Evolutionary conservation across 1,140 invertebrate species (phyloP).

Genomic region (Neelides sp.): DNA sequence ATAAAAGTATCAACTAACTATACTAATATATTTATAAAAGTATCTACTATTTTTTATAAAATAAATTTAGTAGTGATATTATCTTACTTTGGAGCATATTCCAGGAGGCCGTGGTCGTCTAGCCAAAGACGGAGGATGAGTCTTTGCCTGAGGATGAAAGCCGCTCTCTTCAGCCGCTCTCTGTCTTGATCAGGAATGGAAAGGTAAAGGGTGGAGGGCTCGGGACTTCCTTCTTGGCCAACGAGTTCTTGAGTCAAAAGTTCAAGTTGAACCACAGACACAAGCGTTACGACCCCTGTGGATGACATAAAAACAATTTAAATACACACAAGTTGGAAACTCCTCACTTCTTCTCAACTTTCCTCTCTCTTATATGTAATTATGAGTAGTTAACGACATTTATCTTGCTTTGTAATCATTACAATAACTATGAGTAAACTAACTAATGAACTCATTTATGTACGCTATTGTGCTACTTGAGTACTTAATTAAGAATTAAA

Average conservation of each 20-base stretch:
- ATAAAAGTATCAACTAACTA: too few species aligned
- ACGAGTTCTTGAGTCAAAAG: conserved; percentile 43
- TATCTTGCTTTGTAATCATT: not conserved
- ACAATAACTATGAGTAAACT: not conserved
- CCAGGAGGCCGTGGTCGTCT: conserved; percentile 54
- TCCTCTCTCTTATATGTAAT: not conserved
- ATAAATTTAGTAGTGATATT: too few species aligned
- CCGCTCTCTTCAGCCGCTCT: conserved; percentile 59
- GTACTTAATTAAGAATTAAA: too few species aligned
- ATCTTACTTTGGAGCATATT: conserved; percentile 56
- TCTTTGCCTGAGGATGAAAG: conserved; percentile 59
- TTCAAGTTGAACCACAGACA: conserved; percentile 33
- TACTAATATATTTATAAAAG: too few species aligned
- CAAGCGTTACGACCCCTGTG: conserved; percentile 68
- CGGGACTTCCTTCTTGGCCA: conserved; percentile 40
- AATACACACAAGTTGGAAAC: conserved; percentile 6
- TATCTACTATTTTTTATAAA: too few species aligned
- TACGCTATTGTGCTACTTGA: not conserved
- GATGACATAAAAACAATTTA: conserved; percentile 35
- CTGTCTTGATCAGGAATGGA: conserved; percentile 46
- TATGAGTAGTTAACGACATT: not conserved
- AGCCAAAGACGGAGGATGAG: conserved; percentile 69
- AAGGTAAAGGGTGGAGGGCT: not conserved
- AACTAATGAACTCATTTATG: not conserved
- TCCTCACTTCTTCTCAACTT: not conserved